These are phyloP conservation scores for Chaetophractus vellerosus DNA, from an alignment of 2,797 vertebrate genomes.

Conservation along the genomic window DNA sequence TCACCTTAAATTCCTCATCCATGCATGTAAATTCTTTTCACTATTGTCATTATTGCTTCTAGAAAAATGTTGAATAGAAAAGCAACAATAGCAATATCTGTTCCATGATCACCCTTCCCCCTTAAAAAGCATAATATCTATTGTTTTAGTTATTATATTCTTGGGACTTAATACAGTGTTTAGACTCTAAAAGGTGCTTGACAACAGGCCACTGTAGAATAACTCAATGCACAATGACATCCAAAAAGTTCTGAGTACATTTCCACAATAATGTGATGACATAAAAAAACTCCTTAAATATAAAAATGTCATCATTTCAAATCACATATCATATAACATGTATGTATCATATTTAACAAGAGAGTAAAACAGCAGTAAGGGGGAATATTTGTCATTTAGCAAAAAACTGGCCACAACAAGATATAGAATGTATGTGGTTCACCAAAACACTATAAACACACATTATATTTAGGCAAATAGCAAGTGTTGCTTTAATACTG, in stretches of 20 bases:
- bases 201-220: neutral
- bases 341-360: neutral
- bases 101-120: neutral
- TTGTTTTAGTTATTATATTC: neutral
- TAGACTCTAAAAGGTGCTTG: neutral
- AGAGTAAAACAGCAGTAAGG: neutral
- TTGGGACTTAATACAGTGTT: neutral
- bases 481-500: constrained; percentile 21
- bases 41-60: neutral
- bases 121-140: neutral
- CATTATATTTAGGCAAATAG: constrained; percentile 62
- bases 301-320: neutral
- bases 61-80: neutral
- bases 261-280: neutral
- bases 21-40: neutral
- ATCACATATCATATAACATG: neutral
- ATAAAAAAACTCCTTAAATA: neutral
- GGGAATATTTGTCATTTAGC: constrained; percentile 6
- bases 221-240: neutral
- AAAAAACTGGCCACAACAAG: neutral
- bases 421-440: neutral
- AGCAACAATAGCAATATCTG: neutral
- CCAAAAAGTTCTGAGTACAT: neutral
- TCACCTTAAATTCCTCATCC: neutral
- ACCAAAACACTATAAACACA: constrained; percentile 65